Percentiles rank a stretch among this genome's conserved stretches.
phyloP scores from a whole-genome alignment of 2,113 vertebrate genomes.

The Menura novaehollandiae region DNA sequence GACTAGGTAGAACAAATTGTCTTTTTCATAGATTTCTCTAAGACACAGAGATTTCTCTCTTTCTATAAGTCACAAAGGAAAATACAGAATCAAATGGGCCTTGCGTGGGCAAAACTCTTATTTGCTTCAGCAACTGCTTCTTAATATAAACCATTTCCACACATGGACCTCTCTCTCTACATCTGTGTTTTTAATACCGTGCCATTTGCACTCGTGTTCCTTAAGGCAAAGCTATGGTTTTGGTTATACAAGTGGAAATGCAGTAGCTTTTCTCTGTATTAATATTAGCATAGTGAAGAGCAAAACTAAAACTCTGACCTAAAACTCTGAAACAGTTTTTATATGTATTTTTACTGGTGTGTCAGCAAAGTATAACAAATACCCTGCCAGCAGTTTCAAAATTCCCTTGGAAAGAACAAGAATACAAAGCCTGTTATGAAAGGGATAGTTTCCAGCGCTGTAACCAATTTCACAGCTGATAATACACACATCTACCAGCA shows the following conservation, averaged over 20 bases:
- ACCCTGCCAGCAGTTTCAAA: background rate
- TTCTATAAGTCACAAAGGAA: background rate
- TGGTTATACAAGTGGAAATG: constrained; percentile 10
- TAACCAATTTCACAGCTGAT: constrained; percentile 13
- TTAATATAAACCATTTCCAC: constrained; percentile 24
- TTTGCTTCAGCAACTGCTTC: background rate
- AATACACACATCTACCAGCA: constrained; percentile 1
- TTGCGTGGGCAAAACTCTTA: background rate
- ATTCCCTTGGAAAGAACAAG: background rate
- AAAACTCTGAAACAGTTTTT: background rate
- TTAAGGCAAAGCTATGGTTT: constrained; percentile 18
- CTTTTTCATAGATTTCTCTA: background rate
- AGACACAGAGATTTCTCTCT: too few relatives aligned
- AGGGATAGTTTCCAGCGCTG: constrained; percentile 25
- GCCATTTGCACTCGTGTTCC: constrained; percentile 17
- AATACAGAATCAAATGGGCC: background rate
- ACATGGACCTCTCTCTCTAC: background rate
- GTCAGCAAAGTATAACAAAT: background rate
- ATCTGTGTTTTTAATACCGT: constrained; percentile 51
- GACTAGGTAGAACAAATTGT: background rate
- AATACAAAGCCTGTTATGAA: background rate
- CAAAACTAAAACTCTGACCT: background rate
- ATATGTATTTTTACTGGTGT: background rate
- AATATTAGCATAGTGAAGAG: background rate
- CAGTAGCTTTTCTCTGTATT: constrained; percentile 5